Percentiles rank a stretch among this genome's conserved stretches.
Evolutionary conservation across 2,888 invertebrate genomes (phyloP).

Genomic region (Pseudeuparius sepicola): DNA sequence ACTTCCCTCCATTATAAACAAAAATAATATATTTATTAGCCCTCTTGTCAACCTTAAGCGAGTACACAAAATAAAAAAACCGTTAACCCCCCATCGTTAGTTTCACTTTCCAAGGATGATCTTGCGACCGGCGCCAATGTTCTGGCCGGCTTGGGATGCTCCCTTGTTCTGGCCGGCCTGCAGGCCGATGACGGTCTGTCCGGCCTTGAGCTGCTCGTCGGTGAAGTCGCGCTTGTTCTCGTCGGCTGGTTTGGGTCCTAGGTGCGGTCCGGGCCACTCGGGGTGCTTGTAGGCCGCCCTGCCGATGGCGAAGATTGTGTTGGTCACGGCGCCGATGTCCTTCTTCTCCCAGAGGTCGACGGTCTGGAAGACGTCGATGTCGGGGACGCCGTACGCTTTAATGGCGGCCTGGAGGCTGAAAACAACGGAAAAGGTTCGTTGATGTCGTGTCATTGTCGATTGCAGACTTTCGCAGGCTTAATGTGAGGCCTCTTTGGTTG

Average conservation of each 20-base stretch:
- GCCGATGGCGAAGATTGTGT: slow-evolving; percentile 76
- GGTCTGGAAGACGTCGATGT: slow-evolving; percentile 92
- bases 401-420: slow-evolving; percentile 71
- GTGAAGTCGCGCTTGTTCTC: slow-evolving; percentile 91
- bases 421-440: too few species aligned
- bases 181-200: slow-evolving; percentile 82
- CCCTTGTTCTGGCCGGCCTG: slow-evolving; percentile 96
- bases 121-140: slow-evolving; percentile 82
- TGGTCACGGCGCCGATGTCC: slow-evolving; percentile 76
- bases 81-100: background rate
- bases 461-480: too few species aligned
- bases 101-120: slow-evolving; percentile 78
- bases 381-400: slow-evolving; percentile 79
- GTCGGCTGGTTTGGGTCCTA: slow-evolving; percentile 91
- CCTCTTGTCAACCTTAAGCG: background rate
- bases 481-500: too few species aligned
- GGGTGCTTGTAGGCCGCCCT: slow-evolving; percentile 40
- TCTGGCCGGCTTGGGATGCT: slow-evolving; percentile 84
- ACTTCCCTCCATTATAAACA: too few species aligned
- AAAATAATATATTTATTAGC: too few species aligned
- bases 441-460: too few species aligned
- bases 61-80: background rate
- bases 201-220: slow-evolving; percentile 83
- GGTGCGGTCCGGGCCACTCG: slow-evolving; percentile 58
- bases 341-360: slow-evolving; percentile 95